Evolutionary conservation across 2,797 vertebrate genomes (phyloP), one percentile per base, ranked within the genome.

Genomic region (Acrossocheilus fasciatus): DNA sequence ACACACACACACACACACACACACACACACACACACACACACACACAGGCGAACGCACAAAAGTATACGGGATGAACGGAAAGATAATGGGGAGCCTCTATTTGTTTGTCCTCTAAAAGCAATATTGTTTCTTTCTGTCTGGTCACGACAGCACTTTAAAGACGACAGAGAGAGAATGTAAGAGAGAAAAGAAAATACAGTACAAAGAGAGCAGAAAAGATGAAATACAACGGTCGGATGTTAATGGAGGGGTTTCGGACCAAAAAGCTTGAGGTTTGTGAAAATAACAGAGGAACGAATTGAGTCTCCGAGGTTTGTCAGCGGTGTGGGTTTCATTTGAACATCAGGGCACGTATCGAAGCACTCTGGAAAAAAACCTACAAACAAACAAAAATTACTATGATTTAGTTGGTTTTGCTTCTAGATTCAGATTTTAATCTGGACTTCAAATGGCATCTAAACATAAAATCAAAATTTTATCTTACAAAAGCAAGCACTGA

Each of bases 241-340:
- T n/a, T 66, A 81, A 81, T 64, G 34, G 36, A 70, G 45, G 34
- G 77, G 78, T 18, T 50, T 69, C 14, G 18, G 43, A 85, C 43
- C 47, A 45, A 36, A 30, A 39, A 26, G 30, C 43, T 52, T 17
- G 41, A 66, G 85, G 86, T 82, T 81, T 78, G 88, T 83, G 86
- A 88, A 89, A 90, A 90, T 90, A 84, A 83, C 89, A 91, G 91
- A 78, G 54, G 90, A 88, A 87, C 90, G 90, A 83, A 83, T 86
- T 81, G 74, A 76, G 85, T 78, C 54, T 78, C 20, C 0, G 23
- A 78, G 34, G 39, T 80, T 80, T 34, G 79, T 52, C 62, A 68
- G 79, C 6, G 6, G 9, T 7, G 17, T 50, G 47, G 79, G 62
- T 69, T 81, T 50, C 8, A 23, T 69, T 81, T 81, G 23, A 68